A percentile compares a stretch with the other conserved stretches of the same genome.
These are phyloP conservation scores for Meteorus sp. DNA, from an alignment of 1,140 invertebrate species.

Conservation along the genomic window DNA sequence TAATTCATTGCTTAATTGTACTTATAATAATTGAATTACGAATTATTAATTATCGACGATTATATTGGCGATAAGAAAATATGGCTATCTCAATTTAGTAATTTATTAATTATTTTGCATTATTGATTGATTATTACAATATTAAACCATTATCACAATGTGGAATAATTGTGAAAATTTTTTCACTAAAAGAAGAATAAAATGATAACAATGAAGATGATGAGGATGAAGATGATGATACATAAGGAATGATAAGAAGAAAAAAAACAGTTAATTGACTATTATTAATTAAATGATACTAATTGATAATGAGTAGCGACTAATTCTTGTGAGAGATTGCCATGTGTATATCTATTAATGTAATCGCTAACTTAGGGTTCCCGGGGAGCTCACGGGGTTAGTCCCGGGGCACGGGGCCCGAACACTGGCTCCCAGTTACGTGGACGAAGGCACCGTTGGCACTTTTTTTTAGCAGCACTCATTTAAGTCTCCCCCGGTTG, in stretches of 20 bases:
- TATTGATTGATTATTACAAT: slow-evolving; percentile 13
- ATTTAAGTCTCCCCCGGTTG: slow-evolving; percentile 20
- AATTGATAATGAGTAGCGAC: slow-evolving; percentile 56
- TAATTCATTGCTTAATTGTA: too few relatives aligned
- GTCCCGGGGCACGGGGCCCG: slow-evolving; percentile 25
- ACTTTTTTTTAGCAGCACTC: slow-evolving; percentile 12
- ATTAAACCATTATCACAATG: slow-evolving; percentile 22
- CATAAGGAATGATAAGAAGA: neutral
- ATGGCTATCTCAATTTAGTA: neutral
- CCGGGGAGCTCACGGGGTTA: slow-evolving; percentile 23
- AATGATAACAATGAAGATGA: neutral
- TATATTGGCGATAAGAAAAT: too few relatives aligned
- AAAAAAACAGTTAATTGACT: slow-evolving; percentile 36
- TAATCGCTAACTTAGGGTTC: slow-evolving; percentile 47
- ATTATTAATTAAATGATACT: slow-evolving; percentile 54
- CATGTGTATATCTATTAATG: slow-evolving; percentile 59
- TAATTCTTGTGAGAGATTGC: slow-evolving; percentile 60
- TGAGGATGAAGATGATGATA: neutral
- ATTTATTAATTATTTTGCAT: slow-evolving; percentile 8
- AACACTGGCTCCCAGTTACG: slow-evolving; percentile 29
- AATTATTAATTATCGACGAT: too few relatives aligned
- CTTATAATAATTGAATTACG: too few relatives aligned
- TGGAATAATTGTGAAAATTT: slow-evolving; percentile 9
- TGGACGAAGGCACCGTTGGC: slow-evolving; percentile 27
- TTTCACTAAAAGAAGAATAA: too few relatives aligned